A percentile compares a stretch with the other conserved stretches of the same genome.
These are phyloP conservation scores for Polydrusus cervinus DNA, from an alignment of 2,888 invertebrate genomes.

Conservation along the genomic window DNA sequence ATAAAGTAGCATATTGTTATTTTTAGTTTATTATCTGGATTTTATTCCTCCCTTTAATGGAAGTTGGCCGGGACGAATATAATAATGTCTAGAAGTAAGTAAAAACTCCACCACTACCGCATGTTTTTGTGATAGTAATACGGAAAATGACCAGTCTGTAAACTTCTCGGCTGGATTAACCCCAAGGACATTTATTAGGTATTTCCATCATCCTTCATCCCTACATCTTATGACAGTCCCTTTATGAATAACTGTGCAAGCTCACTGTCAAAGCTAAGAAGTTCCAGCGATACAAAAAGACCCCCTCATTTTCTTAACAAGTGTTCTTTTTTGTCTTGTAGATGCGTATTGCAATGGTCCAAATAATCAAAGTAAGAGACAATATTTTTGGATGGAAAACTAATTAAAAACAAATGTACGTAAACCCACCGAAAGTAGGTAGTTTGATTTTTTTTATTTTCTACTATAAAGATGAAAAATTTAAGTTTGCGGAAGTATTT, in stretches of 20 bases:
- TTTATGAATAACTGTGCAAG: constrained; percentile 48
- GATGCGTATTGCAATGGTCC: constrained; percentile 44
- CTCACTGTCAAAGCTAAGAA: constrained; percentile 50
- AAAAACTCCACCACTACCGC: neutral
- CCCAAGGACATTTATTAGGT: constrained; percentile 40
- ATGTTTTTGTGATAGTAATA: constrained; percentile 2
- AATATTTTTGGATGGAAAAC: neutral
- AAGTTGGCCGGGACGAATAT: neutral
- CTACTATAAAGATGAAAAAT: no score
- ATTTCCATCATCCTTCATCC: constrained; percentile 32
- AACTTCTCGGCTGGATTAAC: constrained; percentile 32
- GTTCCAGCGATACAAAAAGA: constrained; percentile 47
- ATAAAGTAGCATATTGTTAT: no score
- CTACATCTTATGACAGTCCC: constrained; percentile 39
- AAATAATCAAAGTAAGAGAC: neutral
- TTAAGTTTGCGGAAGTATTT: no score
- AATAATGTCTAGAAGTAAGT: no score
- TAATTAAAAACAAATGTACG: no score
- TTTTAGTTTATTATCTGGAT: no score
- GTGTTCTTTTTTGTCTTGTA: constrained; percentile 57
- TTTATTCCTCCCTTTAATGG: neutral
- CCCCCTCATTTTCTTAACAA: constrained; percentile 47
- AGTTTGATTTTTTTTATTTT: no score
- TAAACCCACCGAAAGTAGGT: no score
- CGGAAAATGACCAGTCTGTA: constrained; percentile 26